Conservation (phyloP, 1,140 invertebrate genomes). For the Sitobion miscanthi region DNA sequence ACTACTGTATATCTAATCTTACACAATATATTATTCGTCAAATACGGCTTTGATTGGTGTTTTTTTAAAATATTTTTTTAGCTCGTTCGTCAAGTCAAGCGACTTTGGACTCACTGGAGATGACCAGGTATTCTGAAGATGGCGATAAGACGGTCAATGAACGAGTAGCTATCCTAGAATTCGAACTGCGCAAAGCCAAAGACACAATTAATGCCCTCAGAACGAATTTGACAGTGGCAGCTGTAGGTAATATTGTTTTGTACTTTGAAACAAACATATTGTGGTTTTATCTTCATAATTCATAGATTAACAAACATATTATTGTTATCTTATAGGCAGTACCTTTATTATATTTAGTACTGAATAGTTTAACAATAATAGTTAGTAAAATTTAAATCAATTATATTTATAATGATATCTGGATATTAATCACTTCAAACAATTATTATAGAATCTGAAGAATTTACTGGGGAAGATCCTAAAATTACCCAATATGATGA, state of each 20-base stretch:
- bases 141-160: slow-evolving; percentile 78
- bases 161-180: slow-evolving; percentile 83
- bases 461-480: slow-evolving; percentile 60
- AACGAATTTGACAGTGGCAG: slow-evolving; percentile 80
- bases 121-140: slow-evolving; percentile 87
- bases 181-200: slow-evolving; percentile 86
- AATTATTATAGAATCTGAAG: slow-evolving; percentile 69
- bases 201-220: slow-evolving; percentile 84
- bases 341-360: neutral
- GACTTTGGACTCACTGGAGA: slow-evolving; percentile 87
- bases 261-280: neutral
- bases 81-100: slow-evolving; percentile 86
- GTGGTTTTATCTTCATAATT: neutral
- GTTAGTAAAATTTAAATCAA: neutral
- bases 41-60: neutral
- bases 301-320: no score
- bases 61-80: slow-evolving; percentile 61
- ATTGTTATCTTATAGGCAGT: neutral
- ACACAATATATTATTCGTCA: neutral
- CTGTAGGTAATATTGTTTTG: slow-evolving; percentile 65
- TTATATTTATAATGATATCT: neutral
- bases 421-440: slow-evolving; percentile 14
- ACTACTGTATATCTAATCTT: neutral
- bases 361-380: neutral
- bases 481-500: slow-evolving; percentile 60